Evolutionary conservation across 2,113 vertebrate genomes (phyloP), one percentile per base, ranked within the genome.

Genomic region (Xiphophorus hellerii): DNA sequence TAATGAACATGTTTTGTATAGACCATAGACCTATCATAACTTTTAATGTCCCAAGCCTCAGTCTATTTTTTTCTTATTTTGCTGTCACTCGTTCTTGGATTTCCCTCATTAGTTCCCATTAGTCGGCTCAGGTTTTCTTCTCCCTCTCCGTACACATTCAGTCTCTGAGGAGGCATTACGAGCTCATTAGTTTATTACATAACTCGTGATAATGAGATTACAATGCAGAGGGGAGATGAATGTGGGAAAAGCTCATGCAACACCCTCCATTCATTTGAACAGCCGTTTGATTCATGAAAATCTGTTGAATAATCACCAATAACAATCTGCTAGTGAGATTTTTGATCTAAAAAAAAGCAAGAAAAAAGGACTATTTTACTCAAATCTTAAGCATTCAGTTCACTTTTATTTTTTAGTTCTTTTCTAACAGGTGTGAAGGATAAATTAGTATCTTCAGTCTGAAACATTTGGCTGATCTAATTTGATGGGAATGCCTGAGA

Each of bases 121-220:
- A n/a, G n/a, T n/a, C n/a, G n/a, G n/a, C n/a, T 48, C 58, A 42
- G 3, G 20, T 42, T 2, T 27, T 20, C 62, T 62, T 15, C 11
- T 58, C 51, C 25, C 51, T n/a, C 51, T 58, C 51, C 9, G 17
- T 65, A 5, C 39, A 60, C 62, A 30, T 60, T 27, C 54, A 3
- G 64, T 77, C 83, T 81, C 35, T 5, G 77, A 77, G 81, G 81
- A 78, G 2, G 2, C 74, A 4, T 48, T 11, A 20, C 76, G 79
- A 75, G 84, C 87, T 89, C 71, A 79, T 85, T 79, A 72, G 48
- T 75, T 81, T 30, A 37, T 91, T 87, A 80, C 84, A 76, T 91
- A 90, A 91, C 71, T 28, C 8, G 28, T 27, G 10, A 62, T 85
- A 84, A 83, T 80, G 81, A 80, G 85, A 89, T 91, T 85, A 84